phyloP scores from a whole-genome alignment of 2,113 vertebrate species.

The Haemorhous mexicanus region DNA sequence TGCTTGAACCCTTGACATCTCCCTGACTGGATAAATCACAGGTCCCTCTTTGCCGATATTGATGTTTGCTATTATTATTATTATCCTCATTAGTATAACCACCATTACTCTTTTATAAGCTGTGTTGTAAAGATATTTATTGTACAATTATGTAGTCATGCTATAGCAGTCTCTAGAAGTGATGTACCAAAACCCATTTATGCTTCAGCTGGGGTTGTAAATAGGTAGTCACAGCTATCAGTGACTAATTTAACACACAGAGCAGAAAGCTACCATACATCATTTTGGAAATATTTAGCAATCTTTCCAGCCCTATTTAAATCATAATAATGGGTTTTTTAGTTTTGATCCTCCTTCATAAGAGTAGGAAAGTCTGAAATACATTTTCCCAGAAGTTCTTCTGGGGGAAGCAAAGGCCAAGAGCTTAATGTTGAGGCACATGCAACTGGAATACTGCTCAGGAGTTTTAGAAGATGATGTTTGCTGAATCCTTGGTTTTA shows the following conservation, averaged over 20 bases:
- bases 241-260: background rate
- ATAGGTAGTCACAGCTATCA: background rate
- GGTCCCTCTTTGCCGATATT: background rate
- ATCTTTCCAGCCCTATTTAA: background rate
- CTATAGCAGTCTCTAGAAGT: background rate
- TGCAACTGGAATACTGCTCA: background rate
- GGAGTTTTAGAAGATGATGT: background rate
- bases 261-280: background rate
- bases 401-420: background rate
- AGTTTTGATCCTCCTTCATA: background rate
- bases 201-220: background rate
- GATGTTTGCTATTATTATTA: background rate
- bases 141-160: background rate
- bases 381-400: background rate
- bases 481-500: background rate
- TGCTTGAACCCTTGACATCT: background rate
- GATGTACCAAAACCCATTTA: background rate
- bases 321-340: background rate
- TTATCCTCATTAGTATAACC: background rate
- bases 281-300: background rate
- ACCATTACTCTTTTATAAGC: background rate
- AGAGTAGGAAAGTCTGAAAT: background rate
- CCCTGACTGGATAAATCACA: background rate
- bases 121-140: background rate
- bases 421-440: background rate